phyloP scores from a whole-genome alignment of 2,888 invertebrate species.

The Ophion slaviceki region DNA sequence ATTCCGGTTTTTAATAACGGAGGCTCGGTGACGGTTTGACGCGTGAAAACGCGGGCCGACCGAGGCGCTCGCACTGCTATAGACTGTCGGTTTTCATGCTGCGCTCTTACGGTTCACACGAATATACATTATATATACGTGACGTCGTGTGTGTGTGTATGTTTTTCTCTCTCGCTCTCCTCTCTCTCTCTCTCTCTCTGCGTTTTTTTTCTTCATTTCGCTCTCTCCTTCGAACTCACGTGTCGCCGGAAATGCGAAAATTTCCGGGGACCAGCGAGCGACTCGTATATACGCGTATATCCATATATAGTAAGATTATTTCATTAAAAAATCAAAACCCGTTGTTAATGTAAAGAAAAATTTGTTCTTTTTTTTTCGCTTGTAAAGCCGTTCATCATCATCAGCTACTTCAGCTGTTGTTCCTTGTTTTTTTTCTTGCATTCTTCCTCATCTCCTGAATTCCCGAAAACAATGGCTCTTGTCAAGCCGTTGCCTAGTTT shows the following conservation, averaged over 20 bases:
- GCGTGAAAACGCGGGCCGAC: constrained; percentile 81
- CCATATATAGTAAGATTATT: constrained; percentile 82
- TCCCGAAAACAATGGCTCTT: constrained; percentile 69
- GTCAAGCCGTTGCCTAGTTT: constrained; percentile 69
- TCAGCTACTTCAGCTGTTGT: constrained; percentile 60
- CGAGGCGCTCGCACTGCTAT: constrained; percentile 83
- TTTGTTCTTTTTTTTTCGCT: constrained; percentile 75
- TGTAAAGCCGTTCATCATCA: constrained; percentile 67
- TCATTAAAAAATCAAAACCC: constrained; percentile 84
- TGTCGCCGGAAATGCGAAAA: constrained; percentile 45
- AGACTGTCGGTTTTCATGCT: constrained; percentile 83
- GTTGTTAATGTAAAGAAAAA: constrained; percentile 81
- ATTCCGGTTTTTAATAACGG: constrained; percentile 84
- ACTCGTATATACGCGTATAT: constrained; percentile 67
- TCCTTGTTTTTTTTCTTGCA: constrained; percentile 58
- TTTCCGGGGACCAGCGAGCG: constrained; percentile 55
- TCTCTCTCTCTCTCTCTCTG: constrained; percentile 21
- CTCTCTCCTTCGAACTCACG: constrained; percentile 17
- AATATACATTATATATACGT: constrained; percentile 78
- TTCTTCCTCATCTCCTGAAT: constrained; percentile 63
- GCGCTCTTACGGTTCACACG: constrained; percentile 83
- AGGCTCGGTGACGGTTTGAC: constrained; percentile 81
- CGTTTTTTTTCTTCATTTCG: constrained; percentile 45
- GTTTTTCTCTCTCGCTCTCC: not conserved
- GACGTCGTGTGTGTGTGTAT: constrained; percentile 46